These are phyloP conservation scores for Hypomesus transpacificus DNA, from an alignment of 2,113 vertebrate species.

Conservation along the genomic window DNA sequence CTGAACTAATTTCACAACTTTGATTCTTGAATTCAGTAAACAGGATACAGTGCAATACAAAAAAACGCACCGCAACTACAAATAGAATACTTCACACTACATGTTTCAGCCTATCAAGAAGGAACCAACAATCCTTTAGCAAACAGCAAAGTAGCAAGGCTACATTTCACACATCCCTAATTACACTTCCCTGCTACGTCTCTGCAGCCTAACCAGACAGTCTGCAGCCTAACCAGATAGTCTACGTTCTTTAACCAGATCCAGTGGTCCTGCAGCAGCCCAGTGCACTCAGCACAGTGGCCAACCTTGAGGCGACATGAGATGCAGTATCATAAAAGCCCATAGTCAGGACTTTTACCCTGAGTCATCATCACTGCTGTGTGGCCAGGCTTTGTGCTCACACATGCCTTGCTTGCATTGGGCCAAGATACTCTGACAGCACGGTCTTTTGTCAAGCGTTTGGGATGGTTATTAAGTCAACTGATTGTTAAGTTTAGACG, in stretches of 20 bases:
- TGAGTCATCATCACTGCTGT: neutral
- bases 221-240: neutral
- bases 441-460: neutral
- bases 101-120: no score
- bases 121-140: no score
- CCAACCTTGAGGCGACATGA: slow-evolving; percentile 6
- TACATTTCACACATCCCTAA: no score
- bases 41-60: neutral
- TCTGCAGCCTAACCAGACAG: neutral
- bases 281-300: neutral
- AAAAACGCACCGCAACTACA: neutral
- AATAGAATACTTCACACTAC: no score
- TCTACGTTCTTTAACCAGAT: no score
- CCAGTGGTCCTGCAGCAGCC: neutral
- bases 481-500: no score
- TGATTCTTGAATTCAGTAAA: neutral
- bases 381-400: neutral
- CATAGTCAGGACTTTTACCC: slow-evolving; percentile 11
- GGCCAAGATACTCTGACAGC: neutral
- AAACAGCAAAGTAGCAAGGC: no score
- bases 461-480: no score
- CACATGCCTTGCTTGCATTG: slow-evolving; percentile 1
- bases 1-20: no score
- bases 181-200: no score
- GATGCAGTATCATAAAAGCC: slow-evolving; percentile 14